Evolutionary conservation across 2,797 vertebrate species (phyloP), one percentile per base, ranked within the genome.

Genomic region (Micrastur ruficollis): DNA sequence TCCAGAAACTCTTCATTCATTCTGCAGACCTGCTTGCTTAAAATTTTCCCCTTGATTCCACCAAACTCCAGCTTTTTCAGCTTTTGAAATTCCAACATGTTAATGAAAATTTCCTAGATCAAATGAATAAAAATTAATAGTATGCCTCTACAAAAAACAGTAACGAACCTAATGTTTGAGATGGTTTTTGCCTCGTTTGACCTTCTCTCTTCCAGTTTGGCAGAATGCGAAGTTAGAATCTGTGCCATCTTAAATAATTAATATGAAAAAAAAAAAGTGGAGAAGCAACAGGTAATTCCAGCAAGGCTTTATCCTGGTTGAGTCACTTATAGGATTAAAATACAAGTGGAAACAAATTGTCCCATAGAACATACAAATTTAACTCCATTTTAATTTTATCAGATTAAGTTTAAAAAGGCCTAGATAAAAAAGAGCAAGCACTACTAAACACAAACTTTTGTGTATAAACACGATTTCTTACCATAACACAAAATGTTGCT

Each of bases 51-150:
- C 82, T 98, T 98, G 62, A 96, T 84, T 58, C 98, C 98, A 49
- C 98, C 98, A 98, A 99, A 98, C 87, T 98, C 95, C 81, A 99
- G 58, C 91, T 98, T 99, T 94, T 99, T 98, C 96, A 99, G 95
- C 68, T 98, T 98, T 96, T 99, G 98, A 96, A 99, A 98, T 92
- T 98, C 98, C 93, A 98, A 58, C 36, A 98, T 93, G 29, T 96
- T 98, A 92, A 98, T 86, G 96, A 98, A 98, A 74, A 98, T 55
- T 62, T 98, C 97, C 98, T 99, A 74, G 5, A 87, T 66, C 20
- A 65, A 97, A 97, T 19, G 6, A 90, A 70, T 59, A 85, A 86
- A 93, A 94, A 94, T 32, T 89, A 80, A 89, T 1, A 1, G 25
- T 85, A 70, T 26, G 32, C 7, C 18, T 75, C 68, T 65, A 68